phyloP scores from a whole-genome alignment of 1,140 invertebrate genomes.

The Conus ventricosus region DNA sequence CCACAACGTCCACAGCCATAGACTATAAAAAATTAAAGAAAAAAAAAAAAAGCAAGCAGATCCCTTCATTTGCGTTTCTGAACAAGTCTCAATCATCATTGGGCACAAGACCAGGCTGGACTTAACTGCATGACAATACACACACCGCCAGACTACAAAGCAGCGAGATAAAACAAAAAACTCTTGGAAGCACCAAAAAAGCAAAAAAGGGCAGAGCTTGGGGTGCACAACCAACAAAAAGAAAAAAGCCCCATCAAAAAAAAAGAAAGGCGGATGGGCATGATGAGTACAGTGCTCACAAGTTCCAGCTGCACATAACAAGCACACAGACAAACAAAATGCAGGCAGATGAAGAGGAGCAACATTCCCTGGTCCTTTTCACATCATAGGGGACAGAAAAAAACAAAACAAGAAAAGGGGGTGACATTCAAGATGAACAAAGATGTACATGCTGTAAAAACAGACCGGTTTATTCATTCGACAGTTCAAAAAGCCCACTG shows the following conservation, averaged over 20 bases:
- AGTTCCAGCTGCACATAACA: not conserved
- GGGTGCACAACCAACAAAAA: not conserved
- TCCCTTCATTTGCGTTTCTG: not conserved
- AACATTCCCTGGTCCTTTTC: not conserved
- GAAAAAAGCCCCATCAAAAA: not conserved
- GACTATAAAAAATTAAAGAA: not conserved
- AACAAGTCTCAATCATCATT: too few species aligned
- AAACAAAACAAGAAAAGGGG: not conserved
- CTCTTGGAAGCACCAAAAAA: not conserved
- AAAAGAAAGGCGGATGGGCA: not conserved
- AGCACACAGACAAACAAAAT: not conserved
- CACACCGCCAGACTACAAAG: not conserved
- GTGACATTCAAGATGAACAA: not conserved
- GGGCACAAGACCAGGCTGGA: not conserved
- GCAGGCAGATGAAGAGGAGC: not conserved
- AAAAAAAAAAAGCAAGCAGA: not conserved
- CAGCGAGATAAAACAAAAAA: not conserved
- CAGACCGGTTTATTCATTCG: not conserved
- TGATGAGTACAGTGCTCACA: not conserved
- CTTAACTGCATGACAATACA: not conserved
- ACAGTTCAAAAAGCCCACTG: not conserved
- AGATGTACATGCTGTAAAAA: not conserved
- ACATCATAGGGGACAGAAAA: not conserved
- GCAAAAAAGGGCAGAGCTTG: not conserved
- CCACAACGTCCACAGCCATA: not conserved